Evolutionary conservation across 2,797 vertebrate genomes (phyloP), one percentile per base, ranked within the genome.

Genomic region (Leptatherina wallacei): DNA sequence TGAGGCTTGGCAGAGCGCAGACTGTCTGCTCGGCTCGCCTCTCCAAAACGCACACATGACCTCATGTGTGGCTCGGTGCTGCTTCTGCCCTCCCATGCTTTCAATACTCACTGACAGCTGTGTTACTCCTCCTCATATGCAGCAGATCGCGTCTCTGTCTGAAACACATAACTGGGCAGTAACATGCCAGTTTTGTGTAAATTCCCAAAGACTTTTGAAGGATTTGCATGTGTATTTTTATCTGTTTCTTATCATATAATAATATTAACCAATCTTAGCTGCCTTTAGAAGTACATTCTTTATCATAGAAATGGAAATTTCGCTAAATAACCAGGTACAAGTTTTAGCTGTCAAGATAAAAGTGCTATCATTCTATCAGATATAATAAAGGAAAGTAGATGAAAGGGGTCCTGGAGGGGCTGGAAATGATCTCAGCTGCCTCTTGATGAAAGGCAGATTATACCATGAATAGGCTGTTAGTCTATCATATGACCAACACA

Each of bases 1-100:
- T 99, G 95, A 98, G 96, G 86, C 70, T 77, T 55, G 55, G 70
- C 73, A 78, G 75, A 68, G 71, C 42, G 9, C 58, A 33, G 62
- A 64, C 69, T 20, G 42, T 24, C 64, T 32, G 70, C 75, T 60
- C 60, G 51, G 74, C 87, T 84, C 56, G 38, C 63, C 65, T 66
- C 81, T 74, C 55, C 55, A 3, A 35, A 56, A 74, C 47, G 22
- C 12, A 60, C n/a, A 14, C 63, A 66, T 63, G 58, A 7, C 30
- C 8, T 38, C 24, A 20, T 60, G 64, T 73, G 49, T 61, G 69
- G 52, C 67, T 47, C 33, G 35, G 49, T 20, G 66, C 64, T 68
- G 69, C 76, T 69, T 82, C 63, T 82, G 30, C 61, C 35, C 24
- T 58, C 36, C 29, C 61, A 59, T 73, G 78, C 78, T 75, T 81